Evolutionary conservation across 2,888 invertebrate genomes (phyloP), one percentile per base, ranked within the genome.

Genomic region (Coleophora flavipennella): DNA sequence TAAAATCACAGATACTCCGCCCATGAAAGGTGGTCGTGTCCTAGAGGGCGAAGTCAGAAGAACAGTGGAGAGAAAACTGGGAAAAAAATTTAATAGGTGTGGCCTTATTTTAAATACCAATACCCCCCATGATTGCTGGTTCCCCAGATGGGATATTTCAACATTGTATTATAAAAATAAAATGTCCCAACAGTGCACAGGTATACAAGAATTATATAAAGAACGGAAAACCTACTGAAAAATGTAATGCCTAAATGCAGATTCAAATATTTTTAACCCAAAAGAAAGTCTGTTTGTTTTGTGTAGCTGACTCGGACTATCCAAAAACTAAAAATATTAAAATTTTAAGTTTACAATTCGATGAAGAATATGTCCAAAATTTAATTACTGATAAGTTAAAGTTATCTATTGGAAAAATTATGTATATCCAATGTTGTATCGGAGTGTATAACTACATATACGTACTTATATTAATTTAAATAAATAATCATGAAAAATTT

Each of bases 111-210:
- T 56, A 8, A 37, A 12, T 31, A 20, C 36, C 27, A 20, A 53
- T n/a, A 7, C 49, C 47, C 36, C 53, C 53, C 1, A 57, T 55
- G 49, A 38, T 57, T 31, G 57, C 56, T 26, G 56, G 46, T n/a
- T 57, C 58, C 6, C 56, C 55, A 35, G 57, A 60, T 52, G 55
- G 57, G 0, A 41, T 54, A 1, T 50, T 39, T 40, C 27, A 46
- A 39, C 41, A 46, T 31, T 37, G 41, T 28, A 40, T 51, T 32
- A 28, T 51, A 6, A 46, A 53, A 41, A 50, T 53, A 9, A 50
- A 51, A 31, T 52, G 50, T 39, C 49, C 52, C 9, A 48, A 33
- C 1, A 49, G 38, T 39, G 11, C 2, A 1, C 47, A 50, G 39
- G 47, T 44, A 14, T 44, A 35, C 26, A 32, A 36, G 40, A 49